These are phyloP conservation scores for Leucophora obtusa DNA, from an alignment of 2,888 invertebrate genomes.

Conservation along the genomic window DNA sequence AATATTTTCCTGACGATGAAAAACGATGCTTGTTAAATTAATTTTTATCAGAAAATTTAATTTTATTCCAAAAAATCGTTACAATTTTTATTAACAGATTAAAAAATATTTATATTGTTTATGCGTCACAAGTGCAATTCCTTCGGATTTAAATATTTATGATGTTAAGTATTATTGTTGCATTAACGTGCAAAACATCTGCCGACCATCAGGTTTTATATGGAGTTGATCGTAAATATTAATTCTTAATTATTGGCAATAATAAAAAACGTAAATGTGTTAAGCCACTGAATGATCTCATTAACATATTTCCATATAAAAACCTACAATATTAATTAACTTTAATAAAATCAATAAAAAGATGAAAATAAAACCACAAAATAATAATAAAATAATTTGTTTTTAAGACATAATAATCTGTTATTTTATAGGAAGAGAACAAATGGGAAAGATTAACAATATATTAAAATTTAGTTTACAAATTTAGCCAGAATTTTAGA, in stretches of 20 bases:
- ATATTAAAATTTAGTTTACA: too few species aligned
- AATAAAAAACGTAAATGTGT: conserved; percentile 56
- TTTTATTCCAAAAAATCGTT: too few species aligned
- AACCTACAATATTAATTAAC: conserved; percentile 39
- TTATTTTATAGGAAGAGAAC: too few species aligned
- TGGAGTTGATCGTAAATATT: conserved; percentile 54
- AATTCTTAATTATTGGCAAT: conserved; percentile 62
- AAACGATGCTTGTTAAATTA: not conserved
- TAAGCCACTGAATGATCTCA: conserved; percentile 58
- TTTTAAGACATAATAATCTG: too few species aligned
- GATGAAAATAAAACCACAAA: conserved; percentile 15
- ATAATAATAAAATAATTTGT: too few species aligned
- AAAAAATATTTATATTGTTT: conserved; percentile 33
- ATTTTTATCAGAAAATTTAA: not conserved
- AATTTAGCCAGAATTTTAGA: too few species aligned
- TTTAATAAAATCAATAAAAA: conserved; percentile 47
- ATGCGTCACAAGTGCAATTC: conserved; percentile 9
- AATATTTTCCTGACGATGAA: too few species aligned
- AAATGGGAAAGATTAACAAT: too few species aligned
- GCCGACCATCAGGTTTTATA: conserved; percentile 9
- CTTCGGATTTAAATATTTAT: conserved; percentile 19
- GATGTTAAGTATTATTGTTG: conserved; percentile 5
- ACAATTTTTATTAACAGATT: not conserved
- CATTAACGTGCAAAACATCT: conserved; percentile 14
- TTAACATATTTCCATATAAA: conserved; percentile 48